phyloP scores from a whole-genome alignment of 2,888 invertebrate genomes.

The Mystacides longicornis region DNA sequence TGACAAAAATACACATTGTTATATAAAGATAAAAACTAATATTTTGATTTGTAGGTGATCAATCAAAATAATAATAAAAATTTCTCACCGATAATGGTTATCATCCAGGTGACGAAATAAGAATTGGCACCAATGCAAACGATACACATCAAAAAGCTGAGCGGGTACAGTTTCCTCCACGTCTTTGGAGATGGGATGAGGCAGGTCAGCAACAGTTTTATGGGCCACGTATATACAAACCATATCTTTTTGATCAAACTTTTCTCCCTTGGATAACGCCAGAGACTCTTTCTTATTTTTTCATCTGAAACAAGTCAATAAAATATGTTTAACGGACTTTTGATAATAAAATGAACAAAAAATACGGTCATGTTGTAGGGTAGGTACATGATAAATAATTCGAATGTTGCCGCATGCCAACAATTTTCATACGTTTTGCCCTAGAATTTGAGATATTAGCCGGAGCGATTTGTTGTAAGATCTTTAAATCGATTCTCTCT shows the following conservation, averaged over 20 bases:
- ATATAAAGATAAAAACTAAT: no score
- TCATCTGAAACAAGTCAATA: slow-evolving; percentile 10
- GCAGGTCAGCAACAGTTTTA: slow-evolving; percentile 54
- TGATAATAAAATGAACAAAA: no score
- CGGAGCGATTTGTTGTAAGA: no score
- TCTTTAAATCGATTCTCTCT: no score
- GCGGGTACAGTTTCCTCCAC: slow-evolving; percentile 57
- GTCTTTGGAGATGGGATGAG: slow-evolving; percentile 66
- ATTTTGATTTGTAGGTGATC: no score
- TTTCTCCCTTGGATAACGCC: slow-evolving; percentile 39
- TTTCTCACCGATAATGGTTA: slow-evolving; percentile 71
- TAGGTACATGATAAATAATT: no score
- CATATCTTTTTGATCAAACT: slow-evolving; percentile 40
- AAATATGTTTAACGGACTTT: no score
- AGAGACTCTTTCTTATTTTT: slow-evolving; percentile 37
- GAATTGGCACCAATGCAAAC: slow-evolving; percentile 79
- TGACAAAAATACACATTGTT: no score
- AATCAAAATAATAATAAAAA: not conserved
- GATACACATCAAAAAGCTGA: slow-evolving; percentile 80
- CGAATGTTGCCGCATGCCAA: no score
- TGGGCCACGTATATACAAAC: slow-evolving; percentile 68
- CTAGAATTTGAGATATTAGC: no score
- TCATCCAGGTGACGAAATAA: slow-evolving; percentile 88
- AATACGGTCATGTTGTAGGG: no score
- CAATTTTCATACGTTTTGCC: no score